Conservation (phyloP, 2,888 invertebrate genomes). For the Rhabditoides inermis region DNA sequence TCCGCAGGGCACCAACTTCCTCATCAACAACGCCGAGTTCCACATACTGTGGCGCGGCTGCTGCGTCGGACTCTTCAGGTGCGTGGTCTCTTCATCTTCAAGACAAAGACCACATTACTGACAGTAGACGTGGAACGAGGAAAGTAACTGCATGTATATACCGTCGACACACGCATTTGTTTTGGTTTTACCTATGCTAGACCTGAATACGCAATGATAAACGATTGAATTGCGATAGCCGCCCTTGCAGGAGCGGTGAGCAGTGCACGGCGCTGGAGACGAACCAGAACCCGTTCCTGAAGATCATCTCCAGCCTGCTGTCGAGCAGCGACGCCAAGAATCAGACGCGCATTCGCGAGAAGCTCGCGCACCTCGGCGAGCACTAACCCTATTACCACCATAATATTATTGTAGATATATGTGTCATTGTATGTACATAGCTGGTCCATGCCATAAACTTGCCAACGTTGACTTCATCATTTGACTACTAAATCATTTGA, state of each 20-base stretch:
- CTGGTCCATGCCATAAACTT: too few relatives aligned
- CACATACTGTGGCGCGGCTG: slow-evolving; percentile 50
- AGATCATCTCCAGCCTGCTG: slow-evolving; percentile 17
- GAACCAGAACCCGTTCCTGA: slow-evolving; percentile 35
- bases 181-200: background rate
- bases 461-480: too few relatives aligned
- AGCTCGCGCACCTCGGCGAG: too few relatives aligned
- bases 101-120: background rate
- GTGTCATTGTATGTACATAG: too few relatives aligned
- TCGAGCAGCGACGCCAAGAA: too few relatives aligned
- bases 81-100: background rate
- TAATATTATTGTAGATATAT: too few relatives aligned
- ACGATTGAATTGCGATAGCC: background rate
- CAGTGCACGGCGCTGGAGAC: slow-evolving; percentile 36
- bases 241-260: slow-evolving; percentile 18
- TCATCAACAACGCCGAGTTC: slow-evolving; percentile 48
- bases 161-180: too few relatives aligned
- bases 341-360: too few relatives aligned
- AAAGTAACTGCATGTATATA: too few relatives aligned
- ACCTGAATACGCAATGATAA: background rate
- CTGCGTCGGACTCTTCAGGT: slow-evolving; percentile 46
- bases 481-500: too few relatives aligned
- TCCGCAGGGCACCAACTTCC: slow-evolving; percentile 45
- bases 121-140: background rate
- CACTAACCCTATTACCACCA: too few relatives aligned